These are phyloP conservation scores for Aphelenchoides avenae DNA, from an alignment of 1,140 invertebrate species.

Conservation along the genomic window DNA sequence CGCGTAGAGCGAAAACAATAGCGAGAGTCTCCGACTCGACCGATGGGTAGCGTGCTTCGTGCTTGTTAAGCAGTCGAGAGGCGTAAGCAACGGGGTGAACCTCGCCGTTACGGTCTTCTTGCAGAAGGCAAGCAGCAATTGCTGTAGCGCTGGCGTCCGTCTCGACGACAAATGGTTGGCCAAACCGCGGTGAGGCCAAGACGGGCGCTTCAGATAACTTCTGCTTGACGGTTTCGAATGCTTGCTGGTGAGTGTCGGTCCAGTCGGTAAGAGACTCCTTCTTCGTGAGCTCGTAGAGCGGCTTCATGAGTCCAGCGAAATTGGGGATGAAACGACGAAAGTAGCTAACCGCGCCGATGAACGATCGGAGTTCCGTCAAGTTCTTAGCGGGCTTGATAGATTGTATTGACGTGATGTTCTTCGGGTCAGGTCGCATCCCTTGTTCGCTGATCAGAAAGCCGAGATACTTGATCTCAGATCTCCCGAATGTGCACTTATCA, in stretches of 20 bases:
- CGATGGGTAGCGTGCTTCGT: slow-evolving; percentile 14
- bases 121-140: slow-evolving; percentile 13
- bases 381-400: slow-evolving; percentile 15
- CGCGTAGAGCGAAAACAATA: slow-evolving; percentile 6
- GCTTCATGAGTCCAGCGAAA: slow-evolving; percentile 14
- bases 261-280: slow-evolving; percentile 5
- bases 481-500: slow-evolving; percentile 10
- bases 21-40: slow-evolving; percentile 29
- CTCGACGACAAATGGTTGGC: slow-evolving; percentile 20
- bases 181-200: slow-evolving; percentile 24
- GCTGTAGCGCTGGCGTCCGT: slow-evolving; percentile 16
- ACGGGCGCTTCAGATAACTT: slow-evolving; percentile 8
- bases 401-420: slow-evolving; percentile 9
- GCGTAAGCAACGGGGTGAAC: slow-evolving; percentile 18
- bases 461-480: slow-evolving; percentile 15
- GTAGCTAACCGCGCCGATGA: slow-evolving; percentile 20
- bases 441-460: slow-evolving; percentile 11
- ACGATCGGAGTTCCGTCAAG: slow-evolving; percentile 7
- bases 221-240: slow-evolving; percentile 13
- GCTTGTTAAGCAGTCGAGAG: slow-evolving; percentile 15
- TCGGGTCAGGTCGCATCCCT: slow-evolving; percentile 17
- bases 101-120: slow-evolving; percentile 7
- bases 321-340: slow-evolving; percentile 17
- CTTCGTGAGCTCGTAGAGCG: slow-evolving; percentile 20
- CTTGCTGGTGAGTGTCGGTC: slow-evolving; percentile 4